Evolutionary conservation across 2,797 vertebrate genomes (phyloP), one percentile per base, ranked within the genome.

Genomic region (Sus cebifrons): DNA sequence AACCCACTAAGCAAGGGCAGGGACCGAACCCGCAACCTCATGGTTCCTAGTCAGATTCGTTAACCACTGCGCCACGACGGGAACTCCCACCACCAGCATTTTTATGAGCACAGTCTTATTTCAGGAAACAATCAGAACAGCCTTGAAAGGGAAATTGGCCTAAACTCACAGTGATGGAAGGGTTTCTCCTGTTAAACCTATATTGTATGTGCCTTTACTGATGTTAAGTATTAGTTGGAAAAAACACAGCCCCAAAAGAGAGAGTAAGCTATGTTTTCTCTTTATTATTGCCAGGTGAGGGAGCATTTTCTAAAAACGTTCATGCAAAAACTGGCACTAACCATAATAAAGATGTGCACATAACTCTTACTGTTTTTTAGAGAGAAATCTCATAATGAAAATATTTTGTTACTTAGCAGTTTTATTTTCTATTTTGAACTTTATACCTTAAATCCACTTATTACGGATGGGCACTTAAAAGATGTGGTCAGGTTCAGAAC

Each of bases 361-460:
- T 79, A 49, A 49, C 21, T 74, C 14, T 88, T 86, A 36, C 74
- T 86, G 44, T 79, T 96, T 89, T 89, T 52, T 73, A 54, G 14
- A 88, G 29, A 58, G 23, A 89, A 96, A 62, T 65, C 65, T 97
- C 23, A 15, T 65, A 70, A 36, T 87, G 60, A 94, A 78, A 89
- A 83, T 78, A 78, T 27, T 73, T 91, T 86, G 18, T 82, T 74
- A 75, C 25, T 87, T 74, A 62, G 16, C 70, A 89, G 89, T 62
- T 93, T 94, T 89, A 70, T 64, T 40, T 92, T 92, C 23, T 86
- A 3, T 83, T 92, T 93, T 81, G 60, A 94, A 93, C 75, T 77
- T 94, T 11, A 40, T 71, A 62, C 21, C 20, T 83, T 89, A 86
- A 23, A 36, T 49, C 12, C 58, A 52, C 14, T 91, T 83, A 27